Percentiles rank a stretch among this genome's conserved stretches.
Conservation (phyloP, 2,888 invertebrate species). For the Pediacus dermestoides region DNA sequence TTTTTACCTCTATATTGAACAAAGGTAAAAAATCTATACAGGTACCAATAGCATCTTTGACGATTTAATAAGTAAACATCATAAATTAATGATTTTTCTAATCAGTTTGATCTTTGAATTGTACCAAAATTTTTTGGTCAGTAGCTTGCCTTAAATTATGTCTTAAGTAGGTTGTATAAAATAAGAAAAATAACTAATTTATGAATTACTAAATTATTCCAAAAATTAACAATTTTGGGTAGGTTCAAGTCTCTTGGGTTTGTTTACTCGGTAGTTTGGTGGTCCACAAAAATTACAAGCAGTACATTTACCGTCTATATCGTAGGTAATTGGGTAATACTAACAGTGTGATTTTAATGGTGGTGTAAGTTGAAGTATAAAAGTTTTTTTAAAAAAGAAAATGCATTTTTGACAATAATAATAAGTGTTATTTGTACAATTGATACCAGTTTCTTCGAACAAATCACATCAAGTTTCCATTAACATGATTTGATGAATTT, state of each 20-base stretch:
- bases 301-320: conserved; percentile 31
- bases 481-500: conserved; percentile 24
- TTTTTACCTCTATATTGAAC: conserved; percentile 13
- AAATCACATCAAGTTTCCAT: conserved; percentile 23
- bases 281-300: conserved; percentile 44
- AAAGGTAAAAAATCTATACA: conserved; percentile 14
- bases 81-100: conserved; percentile 8
- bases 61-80: too few relatives aligned
- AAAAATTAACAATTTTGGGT: conserved; percentile 5
- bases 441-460: conserved; percentile 19
- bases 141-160: conserved; percentile 1
- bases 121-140: conserved; percentile 13
- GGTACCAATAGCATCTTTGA: conserved; percentile 14
- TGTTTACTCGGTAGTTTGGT: conserved; percentile 25
- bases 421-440: too few relatives aligned
- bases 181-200: conserved; percentile 8
- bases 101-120: conserved; percentile 10
- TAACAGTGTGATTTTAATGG: too few relatives aligned
- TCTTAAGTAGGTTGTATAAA: conserved; percentile 9
- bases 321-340: conserved; percentile 8
- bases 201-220: conserved; percentile 3
- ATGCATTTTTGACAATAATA: too few relatives aligned
- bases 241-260: conserved; percentile 22
- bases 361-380: conserved; percentile 6
- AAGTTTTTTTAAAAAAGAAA: conserved; percentile 3